A percentile compares a stretch with the other conserved stretches of the same genome.
phyloP scores from a whole-genome alignment of 2,113 vertebrate genomes.

The Vicugna pacos region DNA sequence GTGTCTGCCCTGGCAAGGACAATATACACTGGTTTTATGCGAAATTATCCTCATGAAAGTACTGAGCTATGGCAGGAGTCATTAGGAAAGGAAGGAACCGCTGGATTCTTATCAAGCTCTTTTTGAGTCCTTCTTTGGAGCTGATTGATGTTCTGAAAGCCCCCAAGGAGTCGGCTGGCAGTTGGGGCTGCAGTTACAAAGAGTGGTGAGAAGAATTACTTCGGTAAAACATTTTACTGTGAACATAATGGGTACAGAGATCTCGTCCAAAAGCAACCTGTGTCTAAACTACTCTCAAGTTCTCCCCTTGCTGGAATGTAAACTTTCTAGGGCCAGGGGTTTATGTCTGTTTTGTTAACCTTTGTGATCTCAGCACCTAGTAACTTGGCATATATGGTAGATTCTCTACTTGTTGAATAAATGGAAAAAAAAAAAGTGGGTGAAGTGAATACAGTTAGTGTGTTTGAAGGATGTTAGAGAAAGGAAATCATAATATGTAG shows the following conservation, averaged over 20 bases:
- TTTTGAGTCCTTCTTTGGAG: constrained; percentile 45
- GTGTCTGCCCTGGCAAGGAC: not conserved
- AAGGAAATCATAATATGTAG: not conserved
- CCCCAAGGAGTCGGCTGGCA: not conserved
- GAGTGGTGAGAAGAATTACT: constrained; percentile 8
- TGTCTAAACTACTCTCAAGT: not conserved
- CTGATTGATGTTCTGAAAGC: constrained; percentile 40
- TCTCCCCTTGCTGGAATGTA: not conserved
- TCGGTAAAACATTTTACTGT: not conserved
- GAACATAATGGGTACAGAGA: not conserved
- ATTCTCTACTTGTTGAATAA: not conserved
- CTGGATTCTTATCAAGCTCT: constrained; percentile 12
- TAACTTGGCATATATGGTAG: not conserved
- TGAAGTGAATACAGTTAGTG: not conserved
- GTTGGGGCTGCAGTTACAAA: not conserved
- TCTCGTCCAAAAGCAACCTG: not conserved
- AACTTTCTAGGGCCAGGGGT: not conserved
- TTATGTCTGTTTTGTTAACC: constrained; percentile 22
- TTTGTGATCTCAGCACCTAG: not conserved
- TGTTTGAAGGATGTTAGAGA: not conserved
- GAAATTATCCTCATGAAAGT: constrained; percentile 5
- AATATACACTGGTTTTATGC: not conserved
- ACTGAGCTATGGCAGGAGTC: constrained; percentile 8
- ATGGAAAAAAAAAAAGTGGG: not conserved
- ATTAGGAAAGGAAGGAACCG: constrained; percentile 36